phyloP scores from a whole-genome alignment of 2,888 invertebrate genomes.

The Gastracanthus pulcherrimus region DNA sequence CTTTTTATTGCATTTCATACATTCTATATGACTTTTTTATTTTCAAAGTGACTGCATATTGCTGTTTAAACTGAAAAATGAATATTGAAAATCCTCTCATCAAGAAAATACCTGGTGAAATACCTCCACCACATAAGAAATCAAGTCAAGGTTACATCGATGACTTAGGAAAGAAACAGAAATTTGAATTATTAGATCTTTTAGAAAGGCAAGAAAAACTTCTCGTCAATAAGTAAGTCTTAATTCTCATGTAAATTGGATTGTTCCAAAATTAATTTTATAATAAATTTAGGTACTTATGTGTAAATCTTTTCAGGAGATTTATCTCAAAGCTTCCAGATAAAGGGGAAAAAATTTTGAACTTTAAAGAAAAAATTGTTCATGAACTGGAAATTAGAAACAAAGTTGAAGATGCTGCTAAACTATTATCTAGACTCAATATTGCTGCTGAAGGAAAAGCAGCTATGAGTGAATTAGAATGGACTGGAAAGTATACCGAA shows the following conservation, averaged over 20 bases:
- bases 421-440: slow-evolving; percentile 79
- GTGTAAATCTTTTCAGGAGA: slow-evolving; percentile 76
- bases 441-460: slow-evolving; percentile 77
- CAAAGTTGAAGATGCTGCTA: slow-evolving; percentile 79
- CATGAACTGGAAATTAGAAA: slow-evolving; percentile 78
- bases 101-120: slow-evolving; percentile 78
- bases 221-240: slow-evolving; percentile 76
- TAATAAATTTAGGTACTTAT: too few relatives aligned
- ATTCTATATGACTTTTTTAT: too few relatives aligned
- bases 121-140: slow-evolving; percentile 77
- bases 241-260: too few relatives aligned
- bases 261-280: neutral
- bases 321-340: slow-evolving; percentile 81
- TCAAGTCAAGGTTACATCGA: slow-evolving; percentile 80
- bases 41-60: too few relatives aligned
- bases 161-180: slow-evolving; percentile 78
- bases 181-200: slow-evolving; percentile 79
- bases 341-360: slow-evolving; percentile 80
- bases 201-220: slow-evolving; percentile 81
- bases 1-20: too few relatives aligned
- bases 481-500: slow-evolving; percentile 79
- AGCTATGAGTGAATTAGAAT: slow-evolving; percentile 80
- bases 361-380: slow-evolving; percentile 78
- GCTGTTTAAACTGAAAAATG: slow-evolving; percentile 31
- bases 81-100: slow-evolving; percentile 57